Conservation (phyloP, 2,888 invertebrate species). For the Metellina segmentata region DNA sequence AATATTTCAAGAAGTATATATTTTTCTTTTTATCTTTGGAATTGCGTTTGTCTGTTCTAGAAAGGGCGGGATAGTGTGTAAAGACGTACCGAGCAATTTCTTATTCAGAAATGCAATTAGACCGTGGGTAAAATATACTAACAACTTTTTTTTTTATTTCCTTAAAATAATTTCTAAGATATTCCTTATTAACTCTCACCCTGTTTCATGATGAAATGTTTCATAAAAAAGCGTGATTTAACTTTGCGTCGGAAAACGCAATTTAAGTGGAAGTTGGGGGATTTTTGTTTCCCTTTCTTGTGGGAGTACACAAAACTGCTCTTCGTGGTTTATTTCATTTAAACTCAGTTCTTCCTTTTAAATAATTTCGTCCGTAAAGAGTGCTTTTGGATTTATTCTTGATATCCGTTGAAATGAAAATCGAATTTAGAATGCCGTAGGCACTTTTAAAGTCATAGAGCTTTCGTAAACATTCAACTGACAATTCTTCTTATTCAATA, state of each 20-base stretch:
- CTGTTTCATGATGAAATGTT: neutral
- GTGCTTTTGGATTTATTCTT: neutral
- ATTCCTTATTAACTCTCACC: conserved; percentile 12
- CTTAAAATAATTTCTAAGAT: conserved; percentile 10
- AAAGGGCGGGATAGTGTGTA: neutral
- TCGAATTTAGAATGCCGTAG: neutral
- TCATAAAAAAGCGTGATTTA: neutral
- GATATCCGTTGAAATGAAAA: neutral
- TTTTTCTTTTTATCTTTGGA: neutral
- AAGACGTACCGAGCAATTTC: neutral
- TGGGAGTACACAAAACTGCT: neutral
- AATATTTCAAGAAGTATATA: neutral
- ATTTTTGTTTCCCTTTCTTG: neutral
- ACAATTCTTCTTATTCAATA: too few species aligned
- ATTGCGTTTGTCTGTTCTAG: neutral
- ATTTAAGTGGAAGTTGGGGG: neutral
- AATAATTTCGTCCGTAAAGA: neutral
- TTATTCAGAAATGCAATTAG: conserved; percentile 26
- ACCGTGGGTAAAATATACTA: neutral
- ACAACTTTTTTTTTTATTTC: neutral
- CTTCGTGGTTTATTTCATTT: neutral
- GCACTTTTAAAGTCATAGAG: neutral
- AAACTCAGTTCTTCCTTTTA: neutral
- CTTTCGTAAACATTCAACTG: neutral
- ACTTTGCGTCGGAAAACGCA: neutral